Conservation (phyloP, 2,888 invertebrate species). For the Malthinus flaveolus region DNA sequence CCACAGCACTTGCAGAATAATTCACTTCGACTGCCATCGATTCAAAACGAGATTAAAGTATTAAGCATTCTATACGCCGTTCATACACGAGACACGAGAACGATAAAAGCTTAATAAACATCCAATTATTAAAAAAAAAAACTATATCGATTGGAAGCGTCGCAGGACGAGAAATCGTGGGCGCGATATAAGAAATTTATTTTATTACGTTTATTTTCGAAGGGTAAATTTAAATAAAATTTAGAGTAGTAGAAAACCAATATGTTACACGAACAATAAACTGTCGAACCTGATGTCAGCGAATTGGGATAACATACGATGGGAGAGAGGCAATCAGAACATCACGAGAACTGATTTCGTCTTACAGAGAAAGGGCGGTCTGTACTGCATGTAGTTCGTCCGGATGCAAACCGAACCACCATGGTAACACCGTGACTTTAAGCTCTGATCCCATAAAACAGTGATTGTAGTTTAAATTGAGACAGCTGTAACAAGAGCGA, state of each 20-base stretch:
- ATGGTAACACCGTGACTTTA: conserved; percentile 31
- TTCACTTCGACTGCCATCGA: conserved; percentile 16
- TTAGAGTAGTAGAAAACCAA: conserved; percentile 38
- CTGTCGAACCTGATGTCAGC: conserved; percentile 56
- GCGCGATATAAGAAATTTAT: not conserved
- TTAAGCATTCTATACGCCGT: conserved; percentile 7
- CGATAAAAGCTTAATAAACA: not conserved
- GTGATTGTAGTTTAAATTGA: conserved; percentile 44
- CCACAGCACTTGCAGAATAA: conserved; percentile 22
- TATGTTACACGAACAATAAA: conserved; percentile 55
- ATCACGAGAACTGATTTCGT: conserved; percentile 49
- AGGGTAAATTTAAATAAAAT: conserved; percentile 19
- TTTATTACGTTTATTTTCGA: not conserved
- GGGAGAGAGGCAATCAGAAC: conserved; percentile 51
- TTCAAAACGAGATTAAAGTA: conserved; percentile 19
- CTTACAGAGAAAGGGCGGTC: conserved; percentile 56
- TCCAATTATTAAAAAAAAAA: not conserved
- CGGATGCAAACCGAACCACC: conserved; percentile 36
- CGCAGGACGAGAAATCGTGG: too few relatives aligned
- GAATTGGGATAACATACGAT: conserved; percentile 54
- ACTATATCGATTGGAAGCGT: not conserved
- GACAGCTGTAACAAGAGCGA: conserved; percentile 48
- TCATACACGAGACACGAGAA: not conserved
- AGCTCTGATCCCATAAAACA: conserved; percentile 25
- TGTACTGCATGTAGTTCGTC: conserved; percentile 45